Percentiles rank a stretch among this genome's conserved stretches.
phyloP scores from a whole-genome alignment of 2,113 vertebrate species.

The Campylorhamphus procurvoides region DNA sequence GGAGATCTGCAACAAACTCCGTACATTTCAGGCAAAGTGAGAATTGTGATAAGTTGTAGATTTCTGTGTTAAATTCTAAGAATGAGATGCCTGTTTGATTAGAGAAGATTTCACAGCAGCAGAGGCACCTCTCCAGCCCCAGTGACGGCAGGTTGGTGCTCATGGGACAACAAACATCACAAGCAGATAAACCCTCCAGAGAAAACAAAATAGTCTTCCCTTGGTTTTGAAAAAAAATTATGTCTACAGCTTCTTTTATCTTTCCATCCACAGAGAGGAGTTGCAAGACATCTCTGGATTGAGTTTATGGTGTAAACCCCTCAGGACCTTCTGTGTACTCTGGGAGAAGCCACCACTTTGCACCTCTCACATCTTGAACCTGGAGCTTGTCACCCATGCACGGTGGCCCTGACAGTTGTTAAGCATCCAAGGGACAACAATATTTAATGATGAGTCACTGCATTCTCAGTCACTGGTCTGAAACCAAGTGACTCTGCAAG shows the following conservation, averaged over 20 bases:
- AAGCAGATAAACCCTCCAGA: background rate
- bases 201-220: background rate
- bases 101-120: background rate
- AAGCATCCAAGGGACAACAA: background rate
- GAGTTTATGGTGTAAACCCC: background rate
- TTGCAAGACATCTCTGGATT: background rate
- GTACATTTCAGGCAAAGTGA: background rate
- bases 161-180: fast-evolving
- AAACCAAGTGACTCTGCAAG: background rate
- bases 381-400: background rate
- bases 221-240: background rate
- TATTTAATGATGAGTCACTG: background rate
- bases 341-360: background rate
- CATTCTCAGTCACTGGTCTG: background rate
- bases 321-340: background rate
- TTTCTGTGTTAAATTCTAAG: background rate
- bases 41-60: background rate
- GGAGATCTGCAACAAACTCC: background rate
- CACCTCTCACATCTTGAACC: background rate
- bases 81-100: background rate
- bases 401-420: background rate
- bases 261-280: background rate
- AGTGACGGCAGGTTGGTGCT: background rate
- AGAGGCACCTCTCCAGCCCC: background rate
- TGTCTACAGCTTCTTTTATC: background rate